Evolutionary conservation across 2,113 vertebrate genomes (phyloP), one percentile per base, ranked within the genome.

Genomic region (Muntiacus reevesi): DNA sequence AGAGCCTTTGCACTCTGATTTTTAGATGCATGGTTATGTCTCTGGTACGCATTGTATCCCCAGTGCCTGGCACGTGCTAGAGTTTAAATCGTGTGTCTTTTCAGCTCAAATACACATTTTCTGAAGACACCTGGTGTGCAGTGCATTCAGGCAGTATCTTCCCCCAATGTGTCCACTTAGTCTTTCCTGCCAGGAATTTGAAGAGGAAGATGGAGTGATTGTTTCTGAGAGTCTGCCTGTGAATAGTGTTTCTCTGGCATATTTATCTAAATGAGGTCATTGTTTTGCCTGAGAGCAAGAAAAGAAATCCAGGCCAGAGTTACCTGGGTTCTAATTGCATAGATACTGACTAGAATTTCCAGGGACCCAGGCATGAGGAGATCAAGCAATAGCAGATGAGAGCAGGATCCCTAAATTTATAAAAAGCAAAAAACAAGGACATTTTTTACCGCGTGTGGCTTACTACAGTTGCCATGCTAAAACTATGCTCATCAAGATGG

Each of bases 171-270:
- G 14, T 89, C 87, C 7, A 5, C 30, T 87, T 62, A 40, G 3
- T 9, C 54, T 94, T 95, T 95, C 93, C 67, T 86, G 43, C 76
- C 59, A 94, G 40, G 81, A 93, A 87, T 97, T 92, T 88, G 54
- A 91, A 97, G 86, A 92, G 64, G 85, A 92, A 94, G 89, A 85
- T 84, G 40, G 55, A 92, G 40, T 60, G 67, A 40, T 86, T 92
- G 36, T 83, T 94, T 94, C 45, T 89, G 91, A 85, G 64, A 71
- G 36, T 78, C 74, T 89, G 21, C 54, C 60, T 82, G 64, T 94
- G 74, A 84, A 67, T 62, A 92, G 64, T 67, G 76, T 95, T 50
- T 96, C 17, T 92, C 59, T 89, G 52, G 45, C 45, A 94, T 74
- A 62, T 62, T 97, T 45, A 64, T 54, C 40, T 95, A 71, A 88